Evolutionary conservation across 23 tunicate species (phyloP).

Genomic region (Pegea sp.): DNA sequence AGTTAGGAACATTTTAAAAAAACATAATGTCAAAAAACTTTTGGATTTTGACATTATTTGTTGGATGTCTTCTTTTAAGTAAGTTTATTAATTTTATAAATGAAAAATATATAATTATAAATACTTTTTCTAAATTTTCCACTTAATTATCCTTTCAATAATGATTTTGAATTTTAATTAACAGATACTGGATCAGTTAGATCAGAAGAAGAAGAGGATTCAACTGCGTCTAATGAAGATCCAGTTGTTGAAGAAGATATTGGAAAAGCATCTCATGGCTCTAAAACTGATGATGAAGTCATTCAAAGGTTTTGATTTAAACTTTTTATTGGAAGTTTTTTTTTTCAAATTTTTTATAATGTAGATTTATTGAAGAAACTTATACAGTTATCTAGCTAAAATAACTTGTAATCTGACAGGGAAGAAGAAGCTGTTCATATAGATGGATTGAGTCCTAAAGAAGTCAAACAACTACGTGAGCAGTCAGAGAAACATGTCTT

Average conservation of each 20-base stretch:
- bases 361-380: not conserved
- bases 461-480: constrained; percentile 81
- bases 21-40: constrained; percentile 31
- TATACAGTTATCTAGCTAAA: not conserved
- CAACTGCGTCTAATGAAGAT: constrained; percentile 15
- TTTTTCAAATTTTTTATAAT: not conserved
- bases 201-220: constrained; percentile 44
- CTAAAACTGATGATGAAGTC: constrained; percentile 96
- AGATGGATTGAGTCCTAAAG: constrained; percentile 87
- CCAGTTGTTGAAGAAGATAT: constrained; percentile 76
- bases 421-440: constrained; percentile 91
- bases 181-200: constrained; percentile 19
- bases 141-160: not conserved
- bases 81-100: constrained; percentile 8
- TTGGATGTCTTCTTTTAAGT: constrained; percentile 33
- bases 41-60: constrained; percentile 41
- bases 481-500: constrained; percentile 83
- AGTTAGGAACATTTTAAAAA: no score
- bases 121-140: no score
- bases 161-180: not conserved
- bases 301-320: constrained; percentile 29
- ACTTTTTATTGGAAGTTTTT: not conserved
- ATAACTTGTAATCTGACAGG: constrained; percentile 9
- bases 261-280: constrained; percentile 62
- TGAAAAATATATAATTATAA: not conserved